These are phyloP conservation scores for Zaprionus lineosus DNA, from an alignment of 2,888 invertebrate genomes.

Conservation along the genomic window DNA sequence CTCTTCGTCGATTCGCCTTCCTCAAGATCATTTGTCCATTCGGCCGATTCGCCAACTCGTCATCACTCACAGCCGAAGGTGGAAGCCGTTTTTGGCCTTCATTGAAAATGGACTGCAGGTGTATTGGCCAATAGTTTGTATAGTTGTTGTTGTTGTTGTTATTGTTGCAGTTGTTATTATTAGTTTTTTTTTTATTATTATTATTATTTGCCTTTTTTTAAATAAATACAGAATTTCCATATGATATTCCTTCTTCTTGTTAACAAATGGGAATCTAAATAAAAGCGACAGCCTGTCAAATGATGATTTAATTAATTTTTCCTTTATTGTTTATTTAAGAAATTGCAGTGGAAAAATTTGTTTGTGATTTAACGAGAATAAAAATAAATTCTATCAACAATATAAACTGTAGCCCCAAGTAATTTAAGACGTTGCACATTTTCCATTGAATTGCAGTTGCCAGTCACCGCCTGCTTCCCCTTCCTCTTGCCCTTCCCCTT, in stretches of 20 bases:
- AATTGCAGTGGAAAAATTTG: constrained; percentile 59
- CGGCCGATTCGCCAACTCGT: constrained; percentile 19
- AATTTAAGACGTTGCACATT: constrained; percentile 63
- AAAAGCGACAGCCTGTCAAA: constrained; percentile 27
- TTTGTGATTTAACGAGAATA: constrained; percentile 57
- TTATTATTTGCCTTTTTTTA: constrained; percentile 21
- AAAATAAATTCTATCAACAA: constrained; percentile 21
- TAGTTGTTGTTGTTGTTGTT: background rate
- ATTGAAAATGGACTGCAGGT: constrained; percentile 72
- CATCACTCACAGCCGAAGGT: constrained; percentile 49
- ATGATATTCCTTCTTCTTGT: constrained; percentile 2
- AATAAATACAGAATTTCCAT: constrained; percentile 48
- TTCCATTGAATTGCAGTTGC: constrained; percentile 60
- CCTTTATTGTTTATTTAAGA: too few species aligned
- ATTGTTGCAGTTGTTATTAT: constrained; percentile 12
- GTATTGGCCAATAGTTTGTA: constrained; percentile 30
- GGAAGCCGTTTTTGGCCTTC: constrained; percentile 54
- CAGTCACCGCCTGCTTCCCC: background rate
- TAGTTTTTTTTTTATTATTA: background rate
- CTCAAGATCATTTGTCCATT: constrained; percentile 18
- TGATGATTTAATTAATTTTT: constrained; percentile 67
- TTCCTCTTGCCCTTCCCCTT: constrained; percentile 1
- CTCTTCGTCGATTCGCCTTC: too few species aligned
- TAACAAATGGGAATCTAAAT: constrained; percentile 43
- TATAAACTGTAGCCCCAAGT: constrained; percentile 33